These are phyloP conservation scores for Anthrax anthrax DNA, from an alignment of 2,888 invertebrate species.

Conservation along the genomic window DNA sequence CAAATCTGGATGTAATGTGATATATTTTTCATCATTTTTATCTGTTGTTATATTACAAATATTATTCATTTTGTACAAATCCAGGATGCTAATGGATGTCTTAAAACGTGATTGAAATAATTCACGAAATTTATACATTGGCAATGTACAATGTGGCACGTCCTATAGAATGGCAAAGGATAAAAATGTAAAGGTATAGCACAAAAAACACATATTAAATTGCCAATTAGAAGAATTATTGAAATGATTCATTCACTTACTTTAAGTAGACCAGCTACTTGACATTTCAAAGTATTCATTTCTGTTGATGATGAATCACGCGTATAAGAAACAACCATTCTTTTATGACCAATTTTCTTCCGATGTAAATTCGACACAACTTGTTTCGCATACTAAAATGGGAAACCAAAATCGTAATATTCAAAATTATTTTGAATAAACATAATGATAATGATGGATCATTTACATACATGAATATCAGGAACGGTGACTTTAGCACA, in stretches of 20 bases:
- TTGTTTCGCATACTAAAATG: slow-evolving; percentile 38
- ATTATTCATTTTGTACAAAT: slow-evolving; percentile 58
- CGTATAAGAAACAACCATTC: slow-evolving; percentile 60
- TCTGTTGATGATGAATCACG: slow-evolving; percentile 44
- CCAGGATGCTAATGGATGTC: slow-evolving; percentile 51
- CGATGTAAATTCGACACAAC: slow-evolving; percentile 69
- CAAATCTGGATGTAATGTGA: slow-evolving; percentile 49
- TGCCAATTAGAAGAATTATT: too few relatives aligned
- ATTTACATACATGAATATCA: slow-evolving; percentile 26
- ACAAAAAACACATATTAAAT: too few relatives aligned
- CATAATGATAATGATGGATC: not conserved
- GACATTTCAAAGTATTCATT: slow-evolving; percentile 47
- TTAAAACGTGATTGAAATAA: slow-evolving; percentile 67
- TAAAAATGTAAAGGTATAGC: not conserved
- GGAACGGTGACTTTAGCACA: slow-evolving; percentile 35
- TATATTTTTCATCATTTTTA: slow-evolving; percentile 52
- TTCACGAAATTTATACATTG: slow-evolving; percentile 68
- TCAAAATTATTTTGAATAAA: too few relatives aligned
- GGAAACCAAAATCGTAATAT: not conserved
- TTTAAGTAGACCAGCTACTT: slow-evolving; percentile 54
- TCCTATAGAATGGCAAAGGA: slow-evolving; percentile 36
- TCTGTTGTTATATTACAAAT: slow-evolving; percentile 61
- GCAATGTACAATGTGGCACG: slow-evolving; percentile 58
- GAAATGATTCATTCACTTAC: too few relatives aligned
- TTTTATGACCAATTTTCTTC: slow-evolving; percentile 63